These are phyloP conservation scores for Cavia porcellus DNA, from an alignment of 2,113 vertebrate genomes.

Conservation along the genomic window DNA sequence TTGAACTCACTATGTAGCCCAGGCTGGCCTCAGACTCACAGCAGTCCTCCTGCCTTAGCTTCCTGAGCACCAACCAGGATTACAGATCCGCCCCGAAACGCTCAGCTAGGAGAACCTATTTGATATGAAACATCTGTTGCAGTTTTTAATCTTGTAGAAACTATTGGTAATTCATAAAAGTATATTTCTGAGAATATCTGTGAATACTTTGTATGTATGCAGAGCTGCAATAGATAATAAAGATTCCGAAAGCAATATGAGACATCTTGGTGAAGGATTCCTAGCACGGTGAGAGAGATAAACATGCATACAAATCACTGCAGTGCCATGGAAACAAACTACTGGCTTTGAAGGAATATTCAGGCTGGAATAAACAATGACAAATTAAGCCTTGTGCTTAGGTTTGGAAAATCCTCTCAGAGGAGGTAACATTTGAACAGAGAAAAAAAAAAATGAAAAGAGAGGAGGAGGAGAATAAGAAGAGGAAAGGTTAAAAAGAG, in stretches of 20 bases:
- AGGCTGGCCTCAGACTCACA: neutral
- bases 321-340: neutral
- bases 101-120: neutral
- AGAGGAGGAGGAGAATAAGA: neutral
- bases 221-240: neutral
- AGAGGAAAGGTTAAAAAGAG: neutral
- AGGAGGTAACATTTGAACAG: constrained; percentile 40
- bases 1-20: neutral
- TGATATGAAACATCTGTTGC: constrained; percentile 47
- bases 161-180: constrained; percentile 2
- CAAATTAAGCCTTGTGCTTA: neutral
- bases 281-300: neutral
- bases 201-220: neutral
- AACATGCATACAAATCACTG: neutral
- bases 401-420: neutral
- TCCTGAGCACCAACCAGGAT: neutral
- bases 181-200: constrained; percentile 7
- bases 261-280: neutral
- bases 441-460: neutral
- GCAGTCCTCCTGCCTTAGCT: neutral
- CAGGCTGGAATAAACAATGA: neutral
- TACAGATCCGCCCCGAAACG: neutral
- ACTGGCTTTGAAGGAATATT: neutral
- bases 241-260: neutral
- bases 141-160: constrained; percentile 36